phyloP scores from a whole-genome alignment of 1,140 invertebrate genomes.

The Tetraneura akinire region DNA sequence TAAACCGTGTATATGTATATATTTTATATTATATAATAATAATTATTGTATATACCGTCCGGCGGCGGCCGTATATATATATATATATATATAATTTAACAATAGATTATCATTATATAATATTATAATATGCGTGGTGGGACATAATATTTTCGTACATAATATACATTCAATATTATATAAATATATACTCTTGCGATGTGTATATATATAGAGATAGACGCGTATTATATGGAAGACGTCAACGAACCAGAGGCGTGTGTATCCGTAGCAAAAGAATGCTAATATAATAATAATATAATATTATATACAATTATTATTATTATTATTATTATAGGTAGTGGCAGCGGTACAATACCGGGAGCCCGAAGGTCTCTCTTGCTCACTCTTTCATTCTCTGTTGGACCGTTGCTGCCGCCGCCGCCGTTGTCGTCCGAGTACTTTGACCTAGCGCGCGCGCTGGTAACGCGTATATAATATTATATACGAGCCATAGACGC shows the following conservation, averaged over 20 bases:
- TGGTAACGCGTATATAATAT: too few relatives aligned
- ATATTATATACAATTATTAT: not conserved
- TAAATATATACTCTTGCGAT: not conserved
- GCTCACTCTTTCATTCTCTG: too few relatives aligned
- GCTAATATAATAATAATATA: slow-evolving; percentile 29
- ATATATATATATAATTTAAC: too few relatives aligned
- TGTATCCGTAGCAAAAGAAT: slow-evolving; percentile 36
- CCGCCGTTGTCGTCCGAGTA: slow-evolving; percentile 35
- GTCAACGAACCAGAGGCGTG: slow-evolving; percentile 45
- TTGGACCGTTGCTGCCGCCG: not conserved
- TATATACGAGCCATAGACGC: not conserved
- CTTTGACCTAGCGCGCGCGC: slow-evolving; percentile 43
- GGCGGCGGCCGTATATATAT: not conserved
- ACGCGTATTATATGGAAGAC: slow-evolving; percentile 29
- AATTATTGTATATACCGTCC: too few relatives aligned
- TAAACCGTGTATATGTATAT: not conserved
- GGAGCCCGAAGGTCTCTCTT: slow-evolving; percentile 51
- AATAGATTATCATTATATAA: not conserved
- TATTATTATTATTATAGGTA: too few relatives aligned
- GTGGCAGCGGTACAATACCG: slow-evolving; percentile 40
- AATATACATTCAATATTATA: too few relatives aligned
- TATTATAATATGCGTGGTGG: not conserved
- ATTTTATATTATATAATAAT: too few relatives aligned
- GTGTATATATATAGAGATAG: slow-evolving; percentile 1
- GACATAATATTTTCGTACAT: not conserved